Conservation (phyloP, 2,113 vertebrate genomes). For the Oryctolagus cuniculus region mOryCun1.1 NC_091445.1:79376501-79377000, state of each 20-base stretch:
- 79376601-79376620: neutral
- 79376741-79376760: constrained; percentile 4
- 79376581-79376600: neutral
- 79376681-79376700: constrained; percentile 3
- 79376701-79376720: neutral
- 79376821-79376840: constrained; percentile 55
- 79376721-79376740: constrained; percentile 14
- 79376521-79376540: neutral
- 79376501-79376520: neutral
- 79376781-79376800: constrained; percentile 43
- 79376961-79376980: constrained; percentile 47
- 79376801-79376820: constrained; percentile 67
- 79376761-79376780: constrained; percentile 62
- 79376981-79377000: constrained; percentile 41
- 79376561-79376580: neutral
- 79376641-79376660: neutral
- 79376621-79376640: neutral
- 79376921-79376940: constrained; percentile 29
- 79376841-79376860: constrained; percentile 57
- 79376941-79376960: constrained; percentile 54
- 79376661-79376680: neutral
- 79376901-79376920: constrained; percentile 28
- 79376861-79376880: constrained; percentile 63
- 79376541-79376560: neutral
- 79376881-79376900: constrained; percentile 66